A percentile compares a stretch with the other conserved stretches of the same genome.
phyloP scores from a whole-genome alignment of 2,888 invertebrate species.

The Criorhina ranunculi region DNA sequence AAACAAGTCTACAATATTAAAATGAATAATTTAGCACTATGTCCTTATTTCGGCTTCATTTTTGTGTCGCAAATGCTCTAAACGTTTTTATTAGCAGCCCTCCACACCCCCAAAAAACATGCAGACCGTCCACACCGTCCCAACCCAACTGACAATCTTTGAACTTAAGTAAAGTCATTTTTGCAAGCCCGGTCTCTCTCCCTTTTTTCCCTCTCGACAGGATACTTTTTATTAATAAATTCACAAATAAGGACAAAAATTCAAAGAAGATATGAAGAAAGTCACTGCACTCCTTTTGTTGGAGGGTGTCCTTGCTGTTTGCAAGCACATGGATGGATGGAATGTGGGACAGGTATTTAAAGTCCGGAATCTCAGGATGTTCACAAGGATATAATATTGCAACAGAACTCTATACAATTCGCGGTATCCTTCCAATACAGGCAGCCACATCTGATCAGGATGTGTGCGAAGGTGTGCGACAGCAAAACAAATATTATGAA shows the following conservation, averaged over 20 bases:
- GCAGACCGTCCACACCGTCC: neutral
- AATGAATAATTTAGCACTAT: conserved; percentile 67
- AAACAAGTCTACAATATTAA: conserved; percentile 67
- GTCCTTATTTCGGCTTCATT: conserved; percentile 60
- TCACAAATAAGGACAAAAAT: conserved; percentile 47
- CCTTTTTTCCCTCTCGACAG: conserved; percentile 23
- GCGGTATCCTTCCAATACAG: neutral
- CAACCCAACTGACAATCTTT: conserved; percentile 17
- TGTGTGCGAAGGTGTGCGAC: conserved; percentile 45
- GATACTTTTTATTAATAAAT: conserved; percentile 64
- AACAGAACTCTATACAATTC: conserved; percentile 8
- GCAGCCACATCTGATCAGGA: conserved; percentile 37
- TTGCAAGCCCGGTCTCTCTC: conserved; percentile 15
- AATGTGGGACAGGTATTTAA: conserved; percentile 62
- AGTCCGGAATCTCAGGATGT: conserved; percentile 39
- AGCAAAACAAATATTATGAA: conserved; percentile 66
- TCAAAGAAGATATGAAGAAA: conserved; percentile 11
- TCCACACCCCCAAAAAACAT: neutral
- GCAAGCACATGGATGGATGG: neutral
- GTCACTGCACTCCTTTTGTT: conserved; percentile 40
- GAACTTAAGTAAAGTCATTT: conserved; percentile 56
- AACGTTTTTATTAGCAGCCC: conserved; percentile 43
- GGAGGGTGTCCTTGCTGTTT: conserved; percentile 16
- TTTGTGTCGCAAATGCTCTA: conserved; percentile 24
- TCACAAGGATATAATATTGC: neutral